phyloP scores from a whole-genome alignment of 1,140 invertebrate genomes.

The Drosophila pseudoobscura region DNA sequence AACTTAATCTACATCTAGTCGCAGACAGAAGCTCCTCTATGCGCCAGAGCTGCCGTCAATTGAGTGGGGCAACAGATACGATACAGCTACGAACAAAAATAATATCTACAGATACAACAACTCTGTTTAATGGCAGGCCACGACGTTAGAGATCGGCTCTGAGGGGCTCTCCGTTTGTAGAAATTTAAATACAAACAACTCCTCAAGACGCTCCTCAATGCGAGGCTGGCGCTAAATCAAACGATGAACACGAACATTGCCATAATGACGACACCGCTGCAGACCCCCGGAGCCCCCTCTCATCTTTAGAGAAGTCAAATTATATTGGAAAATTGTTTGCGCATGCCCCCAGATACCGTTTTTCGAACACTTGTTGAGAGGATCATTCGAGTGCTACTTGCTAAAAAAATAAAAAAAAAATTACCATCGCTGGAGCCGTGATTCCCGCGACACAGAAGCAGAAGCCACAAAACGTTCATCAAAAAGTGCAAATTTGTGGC shows the following conservation, averaged over 20 bases:
- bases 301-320: constrained; percentile 29
- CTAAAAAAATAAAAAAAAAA: not conserved
- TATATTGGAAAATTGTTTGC: constrained; percentile 55
- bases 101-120: constrained; percentile 39
- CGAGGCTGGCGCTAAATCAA: constrained; percentile 71
- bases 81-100: not conserved
- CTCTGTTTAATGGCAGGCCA: constrained; percentile 63
- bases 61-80: constrained; percentile 46
- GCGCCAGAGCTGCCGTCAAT: constrained; percentile 63
- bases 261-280: constrained; percentile 65
- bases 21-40: constrained; percentile 32
- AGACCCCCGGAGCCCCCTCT: constrained; percentile 14
- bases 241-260: constrained; percentile 72
- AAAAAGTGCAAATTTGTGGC: constrained; percentile 70
- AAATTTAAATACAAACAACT: constrained; percentile 71
- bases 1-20: constrained; percentile 48
- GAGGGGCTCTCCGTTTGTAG: not conserved
- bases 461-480: constrained; percentile 42
- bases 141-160: constrained; percentile 7
- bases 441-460: constrained; percentile 55
- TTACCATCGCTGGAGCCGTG: constrained; percentile 37
- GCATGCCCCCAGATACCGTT: constrained; percentile 22
- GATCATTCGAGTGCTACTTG: constrained; percentile 46
- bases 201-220: constrained; percentile 11
- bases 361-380: constrained; percentile 58